phyloP scores from a whole-genome alignment of 2,888 invertebrate genomes.

The Lobophora halterata region DNA sequence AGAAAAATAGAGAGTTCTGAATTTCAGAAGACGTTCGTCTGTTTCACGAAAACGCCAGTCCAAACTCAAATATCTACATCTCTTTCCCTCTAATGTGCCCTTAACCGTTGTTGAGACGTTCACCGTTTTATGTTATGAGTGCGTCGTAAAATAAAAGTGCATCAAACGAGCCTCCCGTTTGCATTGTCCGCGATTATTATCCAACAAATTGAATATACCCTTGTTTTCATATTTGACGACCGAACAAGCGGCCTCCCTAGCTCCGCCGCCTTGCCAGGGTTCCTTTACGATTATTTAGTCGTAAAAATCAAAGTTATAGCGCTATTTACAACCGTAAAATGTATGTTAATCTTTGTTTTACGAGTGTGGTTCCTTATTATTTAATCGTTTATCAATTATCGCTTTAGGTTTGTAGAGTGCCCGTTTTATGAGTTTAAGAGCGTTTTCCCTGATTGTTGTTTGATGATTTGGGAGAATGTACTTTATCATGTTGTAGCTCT shows the following conservation, averaged over 20 bases:
- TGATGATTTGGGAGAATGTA: conserved; percentile 21
- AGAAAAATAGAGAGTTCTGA: too few relatives aligned
- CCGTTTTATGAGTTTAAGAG: conserved; percentile 48
- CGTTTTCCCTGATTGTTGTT: conserved; percentile 22
- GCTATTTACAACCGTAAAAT: conserved; percentile 79
- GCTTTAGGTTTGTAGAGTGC: conserved; percentile 58
- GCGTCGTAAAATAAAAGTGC: conserved; percentile 79
- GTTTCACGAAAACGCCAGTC: conserved; percentile 13
- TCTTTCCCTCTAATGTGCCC: conserved; percentile 50
- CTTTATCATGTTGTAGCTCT: too few relatives aligned
- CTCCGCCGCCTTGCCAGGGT: conserved; percentile 61
- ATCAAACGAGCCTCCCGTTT: conserved; percentile 73
- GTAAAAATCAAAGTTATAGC: conserved; percentile 82
- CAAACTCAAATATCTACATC: conserved; percentile 18
- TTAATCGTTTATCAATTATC: conserved; percentile 77
- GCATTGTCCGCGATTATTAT: conserved; percentile 73
- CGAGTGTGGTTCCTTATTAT: conserved; percentile 76
- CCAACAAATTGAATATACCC: conserved; percentile 49
- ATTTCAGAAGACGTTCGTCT: conserved; percentile 8
- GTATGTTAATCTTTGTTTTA: conserved; percentile 81
- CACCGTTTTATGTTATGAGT: conserved; percentile 77
- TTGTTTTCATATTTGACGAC: conserved; percentile 29
- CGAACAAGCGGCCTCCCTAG: conserved; percentile 41
- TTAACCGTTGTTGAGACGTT: conserved; percentile 76
- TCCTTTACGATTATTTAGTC: conserved; percentile 82